phyloP scores from a whole-genome alignment of 2,113 vertebrate species.

The Murina feae region DNA sequence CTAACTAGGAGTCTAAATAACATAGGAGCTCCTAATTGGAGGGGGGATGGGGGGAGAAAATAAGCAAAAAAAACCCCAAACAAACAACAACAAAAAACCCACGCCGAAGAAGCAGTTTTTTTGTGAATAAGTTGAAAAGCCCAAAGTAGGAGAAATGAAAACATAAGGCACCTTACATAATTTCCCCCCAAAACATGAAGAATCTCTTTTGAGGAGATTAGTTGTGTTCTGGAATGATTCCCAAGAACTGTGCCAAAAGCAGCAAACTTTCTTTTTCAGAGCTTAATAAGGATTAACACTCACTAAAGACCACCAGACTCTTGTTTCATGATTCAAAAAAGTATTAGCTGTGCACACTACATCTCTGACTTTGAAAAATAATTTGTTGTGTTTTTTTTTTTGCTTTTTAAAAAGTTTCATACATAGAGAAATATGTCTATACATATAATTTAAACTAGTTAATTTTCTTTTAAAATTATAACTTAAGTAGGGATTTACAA shows the following conservation, averaged over 20 bases:
- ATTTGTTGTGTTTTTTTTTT: constrained; percentile 27
- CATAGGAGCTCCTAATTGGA: neutral
- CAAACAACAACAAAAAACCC: too few species aligned
- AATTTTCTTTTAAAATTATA: neutral
- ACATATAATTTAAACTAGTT: neutral
- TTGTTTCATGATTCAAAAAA: neutral
- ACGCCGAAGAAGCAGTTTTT: neutral
- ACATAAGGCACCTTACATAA: constrained; percentile 7
- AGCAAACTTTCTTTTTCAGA: constrained; percentile 30
- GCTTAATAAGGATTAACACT: neutral
- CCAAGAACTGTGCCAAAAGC: constrained; percentile 35
- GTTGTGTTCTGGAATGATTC: constrained; percentile 24
- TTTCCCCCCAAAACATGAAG: constrained; percentile 6
- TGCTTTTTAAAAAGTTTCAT: neutral
- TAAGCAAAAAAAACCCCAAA: too few species aligned
- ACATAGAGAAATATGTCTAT: neutral
- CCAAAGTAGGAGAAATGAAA: constrained; percentile 35
- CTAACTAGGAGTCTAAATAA: neutral
- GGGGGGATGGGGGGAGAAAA: too few species aligned
- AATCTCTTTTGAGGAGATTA: constrained; percentile 48
- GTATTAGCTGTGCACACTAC: neutral
- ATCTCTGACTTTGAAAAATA: neutral
- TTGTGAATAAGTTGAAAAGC: constrained; percentile 1
- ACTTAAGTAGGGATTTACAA: neutral
- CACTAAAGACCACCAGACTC: constrained; percentile 4